Evolutionary conservation across 1,140 invertebrate species (phyloP), one percentile per base, ranked within the genome.

Genomic region (Lepidotrigona ventralis): DNA sequence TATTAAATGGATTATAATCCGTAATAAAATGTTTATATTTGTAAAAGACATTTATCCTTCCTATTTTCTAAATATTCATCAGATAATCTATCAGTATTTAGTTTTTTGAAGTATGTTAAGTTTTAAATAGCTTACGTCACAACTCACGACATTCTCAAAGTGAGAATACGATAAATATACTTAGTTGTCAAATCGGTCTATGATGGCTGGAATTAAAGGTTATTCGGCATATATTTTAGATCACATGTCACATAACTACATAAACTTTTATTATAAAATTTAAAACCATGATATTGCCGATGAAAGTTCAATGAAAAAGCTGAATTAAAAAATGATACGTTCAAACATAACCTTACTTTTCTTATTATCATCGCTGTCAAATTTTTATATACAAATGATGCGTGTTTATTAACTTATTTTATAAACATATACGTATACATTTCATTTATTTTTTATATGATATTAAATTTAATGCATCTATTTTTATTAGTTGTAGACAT

Each of bases 151-250:
- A 66, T 51, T 76, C 56, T 80, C 46, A 60, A 54, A 88, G 79
- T 78, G 81, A 75, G 74, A 81, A 71, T 73, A 83, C 84, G 46
- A 88, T 86, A 86, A 86, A 87, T 86, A 88, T 74, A 88, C 60
- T 64, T 56, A 85, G 66, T 91, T 91, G 81, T 89, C 86, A 90
- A 90, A 85, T 88, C 81, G 85, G 89, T 87, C 81, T 84, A 85
- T 88, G 80, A 94, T 94, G 93, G 93, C 93, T 79, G 93, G 92
- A 85, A 93, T 94, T 87, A 94, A 94, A 94, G 93, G 93, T 93
- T 91, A 90, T 89, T 89, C 56, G 54, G 54, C 78, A 73, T 64
- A 60, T n/a, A 88, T 81, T 81, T 58, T 76, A 70, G 2, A 71
- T 83, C 29, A 81, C 58, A 66, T 72, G 69, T 83, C 33, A 81